Base-by-base conservation (phyloP, 1,140 invertebrate species). In the Nasonia longicornis region DNA sequence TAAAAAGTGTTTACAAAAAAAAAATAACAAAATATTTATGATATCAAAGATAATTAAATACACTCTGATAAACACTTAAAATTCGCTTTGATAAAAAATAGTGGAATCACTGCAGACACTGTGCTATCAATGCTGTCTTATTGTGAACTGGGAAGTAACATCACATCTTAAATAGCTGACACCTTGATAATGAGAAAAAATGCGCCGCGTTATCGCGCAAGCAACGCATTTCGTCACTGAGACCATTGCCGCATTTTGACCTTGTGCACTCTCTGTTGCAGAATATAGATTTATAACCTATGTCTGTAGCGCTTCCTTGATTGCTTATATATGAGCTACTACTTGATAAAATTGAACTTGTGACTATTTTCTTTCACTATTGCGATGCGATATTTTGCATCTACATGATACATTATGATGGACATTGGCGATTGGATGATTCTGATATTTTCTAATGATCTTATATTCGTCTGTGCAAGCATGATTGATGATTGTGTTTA, bases 111-210 rank as follows among this genome's bases (percentile, higher is more conserved):
- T 26, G 42, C 14, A 69, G 42, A 29, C 31, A 29, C 16, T 48
- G 7, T 22, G 4, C 12, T 48, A 1, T 11, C 12, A 71, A 35
- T 29, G 72, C 31, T 58, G 42, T n/a, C 45, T 10, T 31, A 29
- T 52, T 70, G 16, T 10, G 48, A 35, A 69, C 38, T 52, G 64
- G 31, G 12, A 66, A 38, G 26, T 75, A 20, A 26, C 10, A 76
- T 42, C 48, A 22, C 35, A 22, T 29, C 45, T 67, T 77, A 29
- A 52, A 78, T 78, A 26, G 67, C 38, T 38, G 42, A 72, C 16
- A 71, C 69, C 35, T 79, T 52, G 77, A 72, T 72, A 79, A 72
- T 38, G 14, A 16, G 16, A 42, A 77, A 79, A 69, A 79, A 45
- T 6, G 29, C 20, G 52, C 31, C 45, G 52, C 52, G 58, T 64